These are phyloP conservation scores for Dendrophyllia cribrosa DNA, from an alignment of 64 coral and sea anemone species.

Conservation along the genomic window DNA sequence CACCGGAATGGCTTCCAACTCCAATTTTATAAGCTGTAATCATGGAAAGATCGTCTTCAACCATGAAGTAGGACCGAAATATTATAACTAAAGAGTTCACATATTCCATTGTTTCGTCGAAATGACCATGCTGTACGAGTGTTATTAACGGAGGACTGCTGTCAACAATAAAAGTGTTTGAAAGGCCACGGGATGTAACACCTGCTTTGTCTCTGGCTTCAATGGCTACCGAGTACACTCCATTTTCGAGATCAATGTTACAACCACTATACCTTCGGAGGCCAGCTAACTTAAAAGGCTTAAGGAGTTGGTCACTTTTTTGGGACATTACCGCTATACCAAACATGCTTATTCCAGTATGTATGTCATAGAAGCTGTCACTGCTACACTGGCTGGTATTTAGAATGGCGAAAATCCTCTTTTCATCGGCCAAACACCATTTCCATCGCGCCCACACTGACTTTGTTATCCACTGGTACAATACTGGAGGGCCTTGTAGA, in stretches of 20 bases:
- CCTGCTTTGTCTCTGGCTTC: slow-evolving; percentile 90
- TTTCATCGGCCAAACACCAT: slow-evolving; percentile 87
- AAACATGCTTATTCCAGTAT: slow-evolving; percentile 83
- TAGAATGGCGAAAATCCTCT: not conserved
- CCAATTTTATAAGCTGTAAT: slow-evolving; percentile 73
- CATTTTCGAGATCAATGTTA: slow-evolving; percentile 76
- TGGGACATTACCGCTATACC: slow-evolving; percentile 80
- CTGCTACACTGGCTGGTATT: slow-evolving; percentile 55
- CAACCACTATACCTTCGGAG: slow-evolving; percentile 60
- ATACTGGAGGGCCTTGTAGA: slow-evolving; percentile 64
- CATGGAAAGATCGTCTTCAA: slow-evolving; percentile 80
- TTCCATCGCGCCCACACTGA: slow-evolving; percentile 94
- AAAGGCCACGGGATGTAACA: slow-evolving; percentile 46
- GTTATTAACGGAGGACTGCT: slow-evolving; percentile 73
- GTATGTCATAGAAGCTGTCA: slow-evolving; percentile 81
- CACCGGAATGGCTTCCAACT: slow-evolving; percentile 81
- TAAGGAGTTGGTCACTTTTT: slow-evolving; percentile 36
- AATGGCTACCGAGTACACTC: slow-evolving; percentile 82
- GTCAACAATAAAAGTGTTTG: slow-evolving; percentile 90
- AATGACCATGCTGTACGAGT: slow-evolving; percentile 80
- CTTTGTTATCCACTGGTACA: slow-evolving; percentile 87
- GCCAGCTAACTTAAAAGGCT: slow-evolving; percentile 65
- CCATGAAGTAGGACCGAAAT: slow-evolving; percentile 73
- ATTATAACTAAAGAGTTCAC: not conserved
- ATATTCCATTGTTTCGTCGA: slow-evolving; percentile 52